These are phyloP conservation scores for Chymomyza costata DNA, from an alignment of 1,140 invertebrate genomes.

Conservation along the genomic window DNA sequence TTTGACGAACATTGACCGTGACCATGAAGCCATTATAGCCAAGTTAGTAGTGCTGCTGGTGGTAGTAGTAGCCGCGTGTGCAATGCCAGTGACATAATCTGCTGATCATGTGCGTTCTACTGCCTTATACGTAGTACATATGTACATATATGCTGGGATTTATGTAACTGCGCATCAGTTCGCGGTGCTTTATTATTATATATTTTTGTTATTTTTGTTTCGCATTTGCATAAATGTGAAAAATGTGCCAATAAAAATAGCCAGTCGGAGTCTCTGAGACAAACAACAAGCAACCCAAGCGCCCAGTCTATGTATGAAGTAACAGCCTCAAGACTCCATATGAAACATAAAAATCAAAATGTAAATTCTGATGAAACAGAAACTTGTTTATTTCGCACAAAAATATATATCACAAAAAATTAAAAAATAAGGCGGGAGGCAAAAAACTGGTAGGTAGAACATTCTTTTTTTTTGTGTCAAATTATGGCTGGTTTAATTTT, in stretches of 20 bases:
- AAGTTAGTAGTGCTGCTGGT: no score
- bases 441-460: no score
- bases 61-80: not conserved
- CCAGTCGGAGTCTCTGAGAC: no score
- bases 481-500: no score
- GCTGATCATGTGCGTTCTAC: not conserved
- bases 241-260: not conserved
- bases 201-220: not conserved
- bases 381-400: conserved; percentile 2
- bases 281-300: no score
- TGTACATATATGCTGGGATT: no score
- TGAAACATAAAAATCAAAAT: not conserved
- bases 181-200: no score
- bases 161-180: not conserved
- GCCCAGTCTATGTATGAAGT: no score
- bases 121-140: no score
- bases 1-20: no score
- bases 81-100: conserved; percentile 4
- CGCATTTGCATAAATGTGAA: not conserved
- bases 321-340: not conserved
- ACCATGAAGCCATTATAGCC: no score
- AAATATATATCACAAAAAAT: conserved; percentile 1
- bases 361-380: not conserved
- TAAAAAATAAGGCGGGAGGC: not conserved
- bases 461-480: no score